Percentiles rank a stretch among this genome's conserved stretches.
phyloP scores from a whole-genome alignment of 2,797 vertebrate species.

The Anabacerthia variegaticeps region DNA sequence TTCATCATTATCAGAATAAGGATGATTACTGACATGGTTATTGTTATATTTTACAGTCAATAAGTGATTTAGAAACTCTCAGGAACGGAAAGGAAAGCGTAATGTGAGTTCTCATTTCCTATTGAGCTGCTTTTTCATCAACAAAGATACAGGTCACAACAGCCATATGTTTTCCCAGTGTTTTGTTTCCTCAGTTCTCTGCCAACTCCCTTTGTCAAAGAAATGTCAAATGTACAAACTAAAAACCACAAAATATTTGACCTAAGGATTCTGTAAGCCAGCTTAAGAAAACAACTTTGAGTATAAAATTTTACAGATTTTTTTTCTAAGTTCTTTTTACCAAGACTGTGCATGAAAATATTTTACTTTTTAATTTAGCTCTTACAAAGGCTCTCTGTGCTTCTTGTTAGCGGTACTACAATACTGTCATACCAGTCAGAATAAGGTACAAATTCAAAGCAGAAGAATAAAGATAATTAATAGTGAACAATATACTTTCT shows the following conservation, averaged over 20 bases:
- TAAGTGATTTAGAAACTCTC: not conserved
- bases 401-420: not conserved
- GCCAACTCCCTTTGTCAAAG: not conserved
- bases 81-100: not conserved
- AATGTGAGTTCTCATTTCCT: not conserved
- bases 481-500: not conserved
- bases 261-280: not conserved
- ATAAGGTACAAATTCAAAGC: not conserved
- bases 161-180: not conserved
- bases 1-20: not conserved
- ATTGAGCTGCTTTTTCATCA: not conserved
- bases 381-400: not conserved
- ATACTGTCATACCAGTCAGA: not conserved
- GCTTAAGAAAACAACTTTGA: not conserved
- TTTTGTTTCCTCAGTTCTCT: not conserved
- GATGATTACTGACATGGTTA: not conserved
- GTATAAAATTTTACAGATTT: not conserved
- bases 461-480: slow-evolving; percentile 11
- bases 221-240: not conserved
- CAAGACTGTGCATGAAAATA: not conserved
- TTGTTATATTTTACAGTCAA: not conserved
- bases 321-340: not conserved
- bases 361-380: not conserved
- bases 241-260: not conserved
- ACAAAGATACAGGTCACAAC: not conserved